Conservation (phyloP, 2,797 vertebrate species). For the Characodon lateralis region DNA sequence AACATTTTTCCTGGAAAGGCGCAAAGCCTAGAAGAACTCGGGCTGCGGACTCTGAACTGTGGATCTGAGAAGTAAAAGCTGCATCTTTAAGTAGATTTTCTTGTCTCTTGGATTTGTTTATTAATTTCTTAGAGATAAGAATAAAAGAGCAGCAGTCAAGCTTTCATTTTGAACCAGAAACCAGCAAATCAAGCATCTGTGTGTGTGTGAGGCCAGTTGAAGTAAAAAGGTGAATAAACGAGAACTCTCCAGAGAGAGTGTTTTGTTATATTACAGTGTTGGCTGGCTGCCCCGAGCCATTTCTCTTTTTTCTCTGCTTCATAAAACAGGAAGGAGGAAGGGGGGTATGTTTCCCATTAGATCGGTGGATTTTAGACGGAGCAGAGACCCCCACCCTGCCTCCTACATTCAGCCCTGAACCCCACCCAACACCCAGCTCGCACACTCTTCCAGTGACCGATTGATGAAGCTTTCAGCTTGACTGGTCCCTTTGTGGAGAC, state of each 20-base stretch:
- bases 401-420: constrained; percentile 26
- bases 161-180: background rate
- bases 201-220: constrained; percentile 6
- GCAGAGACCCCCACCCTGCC: constrained; percentile 31
- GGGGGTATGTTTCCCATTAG: constrained; percentile 48
- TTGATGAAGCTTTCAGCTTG: constrained; percentile 57
- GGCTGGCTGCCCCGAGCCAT: constrained; percentile 60
- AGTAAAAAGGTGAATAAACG: constrained; percentile 47
- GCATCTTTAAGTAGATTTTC: background rate
- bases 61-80: background rate
- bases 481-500: constrained; percentile 49
- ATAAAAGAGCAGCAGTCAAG: background rate
- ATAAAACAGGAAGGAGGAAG: constrained; percentile 44
- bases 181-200: background rate
- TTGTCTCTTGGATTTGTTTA: background rate
- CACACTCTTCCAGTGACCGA: constrained; percentile 31
- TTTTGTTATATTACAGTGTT: constrained; percentile 65
- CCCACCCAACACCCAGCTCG: constrained; percentile 15
- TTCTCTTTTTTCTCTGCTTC: constrained; percentile 61
- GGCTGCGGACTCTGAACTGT: background rate
- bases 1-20: background rate
- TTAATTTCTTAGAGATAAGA: background rate
- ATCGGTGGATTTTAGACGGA: constrained; percentile 57
- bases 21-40: background rate
- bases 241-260: constrained; percentile 49